Base-by-base conservation (phyloP, 2,888 invertebrate genomes). In the Lasioglossum leucozonium region DNA sequence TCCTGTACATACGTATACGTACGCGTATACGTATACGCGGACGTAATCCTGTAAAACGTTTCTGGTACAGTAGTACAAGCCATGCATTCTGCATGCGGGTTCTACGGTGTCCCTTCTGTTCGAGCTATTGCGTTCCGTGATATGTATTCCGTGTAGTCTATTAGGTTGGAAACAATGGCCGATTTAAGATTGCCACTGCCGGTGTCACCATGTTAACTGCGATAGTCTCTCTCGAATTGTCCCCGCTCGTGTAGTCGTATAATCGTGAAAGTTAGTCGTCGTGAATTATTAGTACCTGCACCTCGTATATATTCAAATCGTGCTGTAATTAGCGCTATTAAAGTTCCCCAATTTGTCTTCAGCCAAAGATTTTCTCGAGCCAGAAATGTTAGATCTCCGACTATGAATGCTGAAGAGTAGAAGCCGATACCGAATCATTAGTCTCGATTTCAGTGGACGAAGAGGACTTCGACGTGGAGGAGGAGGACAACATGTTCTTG, bases 391-490 rank as follows among this genome's bases (percentile, higher is more conserved):
- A n/a, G n/a, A n/a, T n/a, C 58, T 58, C 13, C 1, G 13, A 26
- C 26, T n/a, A 13, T 26, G 51, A 18, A 55, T 13, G 13, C 1
- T 4, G 8, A 26, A 26, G 26, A 11, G 58, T 13, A 26, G 26
- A 16, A 58, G 5, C 62, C 30, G 30, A 65, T 18, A 34, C 34
- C 3, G 18, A 34, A 34, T 4, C 10, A 0, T 34, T 34, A 55
- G 0, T 30, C 10, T 11, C 4, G 16, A 3, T 42, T 8, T 0
- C 77, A 84, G 84, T 82, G 91, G 97, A 97, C 94, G 96, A 96
- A 82, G 97, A 96, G 87, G 97, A 97, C 87, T 95, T 96, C 87
- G 96, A 97, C 89, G 97, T 96, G 73, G 97, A 97, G 84, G 96
- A 96, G 85, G 97, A 97, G 58, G 95, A 95, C 88, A 93, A 93